Evolutionary conservation across 2,113 vertebrate species (phyloP), one percentile per base, ranked within the genome.

Genomic region (Panurus biarmicus): DNA sequence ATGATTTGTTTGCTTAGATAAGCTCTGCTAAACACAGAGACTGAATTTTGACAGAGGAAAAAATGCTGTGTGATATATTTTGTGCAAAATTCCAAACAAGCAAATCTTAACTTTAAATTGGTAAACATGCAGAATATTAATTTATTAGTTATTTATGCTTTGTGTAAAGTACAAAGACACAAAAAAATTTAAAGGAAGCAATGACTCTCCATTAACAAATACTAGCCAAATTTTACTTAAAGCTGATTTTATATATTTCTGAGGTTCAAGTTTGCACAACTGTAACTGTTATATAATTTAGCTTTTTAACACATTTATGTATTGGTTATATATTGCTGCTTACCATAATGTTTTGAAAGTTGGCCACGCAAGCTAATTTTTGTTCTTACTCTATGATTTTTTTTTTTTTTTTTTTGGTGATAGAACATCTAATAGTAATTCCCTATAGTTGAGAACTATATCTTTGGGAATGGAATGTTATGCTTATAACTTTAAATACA

Each of bases 361-460:
- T 79, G 40, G 45, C 50, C 44, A 74, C 7, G 3, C 40, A 60
- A 87, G 42, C 72, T 70, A 44, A 42, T 29, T 66, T 69, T 83
- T 89, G 29, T 72, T 72, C 23, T 75, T 77, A 71, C 16, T 75
- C 58, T 70, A 23, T 74, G 57, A 74, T 20, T 79, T 91, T 93
- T 91, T 93, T 87, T 82, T 74, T 51, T 70, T 20, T 79, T 91
- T 93, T 91, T 93, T 87, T 82, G 73, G 29, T 78, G 66, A 47
- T 81, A 66, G 28, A 86, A 81, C 21, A 60, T 82, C 40, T 82
- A n/a, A 60, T 79, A 70, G 28, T 65, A 60, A 70, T 65, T 94
- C 40, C 45, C 28, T 78, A 18, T 64, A 69, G 23, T 58, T 94
- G 77, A 78, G 38, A 94, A 83, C 45, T 70, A 35, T 84, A 58